Base-by-base conservation (phyloP, 2,797 vertebrate species). In the Spatula clypeata region DNA sequence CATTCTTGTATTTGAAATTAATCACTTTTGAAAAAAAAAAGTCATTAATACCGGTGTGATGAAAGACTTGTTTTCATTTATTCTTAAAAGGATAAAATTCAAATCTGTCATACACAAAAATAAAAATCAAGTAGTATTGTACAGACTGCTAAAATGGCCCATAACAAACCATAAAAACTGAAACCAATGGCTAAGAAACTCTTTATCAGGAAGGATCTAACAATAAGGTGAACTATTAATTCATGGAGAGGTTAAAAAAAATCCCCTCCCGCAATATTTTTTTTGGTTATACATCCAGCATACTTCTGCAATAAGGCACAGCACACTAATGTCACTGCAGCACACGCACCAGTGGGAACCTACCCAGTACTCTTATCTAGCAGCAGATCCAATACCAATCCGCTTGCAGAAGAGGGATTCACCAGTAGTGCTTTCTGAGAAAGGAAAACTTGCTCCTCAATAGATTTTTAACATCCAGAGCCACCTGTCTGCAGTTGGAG, bases 391-490 rank as follows among this genome's bases (percentile, higher is more conserved):
- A 38, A 38, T 32, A 29, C 58, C 17, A 36, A 62, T 20, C 18
- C 26, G 31, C 79, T 53, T 83, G 36, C 58, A 77, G 58, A 65
- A 88, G 65, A 15, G 76, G 15, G 38, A 26, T 44, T 84, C 55
- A 72, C 32, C 4, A 9, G 7, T 55, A 79, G 0, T 27, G 17
- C 24, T 17, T 77, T 71, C 31, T 64, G 4, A 75, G 84, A 94
- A 12, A 18, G 54, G 36, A 75, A 77, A 77, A 7, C 57, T 85
- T 95, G 58, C 13, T 92, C 36, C 42, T 89, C 17, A 18, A 1
- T 75, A 57, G 11, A 61, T 84, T 91, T 86, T 40, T 85, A 91
- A 83, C 31, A 53, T 44, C 21, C 53, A 61, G 13, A 92, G 57
- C 29, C 65, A 93, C 42, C 66, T 79, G 38, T 73, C 44, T 77